Evolutionary conservation across 2,888 invertebrate species (phyloP), one percentile per base, ranked within the genome.

Genomic region (Catocala nupta): DNA sequence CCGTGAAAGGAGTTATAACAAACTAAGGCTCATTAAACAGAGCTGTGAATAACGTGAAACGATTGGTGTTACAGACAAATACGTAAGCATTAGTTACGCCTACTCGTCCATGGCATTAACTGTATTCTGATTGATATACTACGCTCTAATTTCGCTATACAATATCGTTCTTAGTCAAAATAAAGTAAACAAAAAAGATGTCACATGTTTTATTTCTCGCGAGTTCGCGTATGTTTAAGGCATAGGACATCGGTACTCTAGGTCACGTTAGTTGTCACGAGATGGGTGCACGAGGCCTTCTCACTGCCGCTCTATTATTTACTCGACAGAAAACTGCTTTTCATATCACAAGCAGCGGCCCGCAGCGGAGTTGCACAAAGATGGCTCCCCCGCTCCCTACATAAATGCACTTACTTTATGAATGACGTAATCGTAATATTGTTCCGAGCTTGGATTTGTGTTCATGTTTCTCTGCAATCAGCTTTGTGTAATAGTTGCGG

Each of bases 291-390:
- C 74, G 80, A 76, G 78, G 81, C 81, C 80, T 81, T 82, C 84
- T 84, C 76, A 81, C 83, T 85, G 78, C 76, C 80, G 80, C 79
- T 87, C 85, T 88, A 90, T 92, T 92, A 92, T 92, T 90, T 91
- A 85, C 82, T 85, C 68, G 78, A 86, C 84, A 78, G 88, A 87
- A 89, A 90, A 90, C 87, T 86, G 90, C 90, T 92, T 92, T 93
- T 92, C 91, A 92, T 87, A 90, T 92, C 92, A 92, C 85, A 75
- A 89, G 84, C 92, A 92, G 90, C 82, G 82, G 80, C 81, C 84
- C 84, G 83, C 84, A 81, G 80, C 80, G 78, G 81, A 86, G 82
- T 81, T 80, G 82, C 82, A 89, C 85, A 90, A 89, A 89, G 88
- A 89, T 87, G 84, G 81, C 85, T 84, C 82, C 81, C 86, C 78